Conservation (phyloP, 2,888 invertebrate genomes). For the Noctua janthe region DNA sequence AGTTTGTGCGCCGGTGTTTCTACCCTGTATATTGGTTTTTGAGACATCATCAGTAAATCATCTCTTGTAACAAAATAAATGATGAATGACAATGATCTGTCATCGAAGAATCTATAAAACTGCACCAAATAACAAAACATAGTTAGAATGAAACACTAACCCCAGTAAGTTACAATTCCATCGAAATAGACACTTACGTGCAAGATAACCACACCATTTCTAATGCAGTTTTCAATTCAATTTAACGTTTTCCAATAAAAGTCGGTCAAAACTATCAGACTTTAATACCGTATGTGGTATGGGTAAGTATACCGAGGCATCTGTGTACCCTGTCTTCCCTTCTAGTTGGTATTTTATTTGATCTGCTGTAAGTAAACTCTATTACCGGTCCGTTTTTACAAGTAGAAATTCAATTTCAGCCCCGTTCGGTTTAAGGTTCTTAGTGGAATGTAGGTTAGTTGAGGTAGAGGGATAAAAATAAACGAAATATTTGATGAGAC, state of each 20-base stretch:
- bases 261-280: constrained; percentile 55
- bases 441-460: constrained; percentile 83
- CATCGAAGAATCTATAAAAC: neutral
- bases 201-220: constrained; percentile 39
- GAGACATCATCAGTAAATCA: neutral
- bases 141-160: neutral
- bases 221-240: constrained; percentile 51
- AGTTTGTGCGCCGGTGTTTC: neutral
- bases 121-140: constrained; percentile 1
- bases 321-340: constrained; percentile 74
- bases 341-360: constrained; percentile 86
- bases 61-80: neutral
- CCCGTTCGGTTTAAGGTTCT: constrained; percentile 80
- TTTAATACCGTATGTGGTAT: constrained; percentile 50
- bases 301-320: constrained; percentile 61
- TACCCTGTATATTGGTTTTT: neutral
- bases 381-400: constrained; percentile 88
- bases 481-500: constrained; percentile 69
- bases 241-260: constrained; percentile 58
- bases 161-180: constrained; percentile 30
- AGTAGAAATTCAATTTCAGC: constrained; percentile 86
- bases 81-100: neutral
- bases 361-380: constrained; percentile 86
- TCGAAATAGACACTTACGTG: constrained; percentile 23
- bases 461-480: constrained; percentile 79